These are phyloP conservation scores for Aradophagus sp. DNA, from an alignment of 1,140 invertebrate genomes.

Conservation along the genomic window DNA sequence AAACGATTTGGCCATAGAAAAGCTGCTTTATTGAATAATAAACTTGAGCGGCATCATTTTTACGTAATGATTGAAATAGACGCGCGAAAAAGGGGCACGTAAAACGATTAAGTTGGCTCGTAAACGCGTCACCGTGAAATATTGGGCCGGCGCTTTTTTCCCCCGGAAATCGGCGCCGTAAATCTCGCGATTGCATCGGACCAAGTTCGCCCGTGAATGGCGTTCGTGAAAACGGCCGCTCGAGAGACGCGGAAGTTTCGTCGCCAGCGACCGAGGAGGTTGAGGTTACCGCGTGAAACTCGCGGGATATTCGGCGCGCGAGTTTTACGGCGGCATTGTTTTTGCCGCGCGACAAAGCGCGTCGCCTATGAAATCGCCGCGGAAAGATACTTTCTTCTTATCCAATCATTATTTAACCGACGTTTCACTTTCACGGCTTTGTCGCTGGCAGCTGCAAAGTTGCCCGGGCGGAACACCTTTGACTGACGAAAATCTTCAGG, in stretches of 20 bases:
- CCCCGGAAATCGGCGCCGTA: too few relatives aligned
- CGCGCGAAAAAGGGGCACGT: constrained; percentile 1
- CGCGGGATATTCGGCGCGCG: constrained; percentile 16
- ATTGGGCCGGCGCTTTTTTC: too few relatives aligned
- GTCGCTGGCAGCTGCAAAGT: constrained; percentile 30
- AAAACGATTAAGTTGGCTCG: constrained; percentile 28
- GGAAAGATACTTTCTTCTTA: constrained; percentile 58
- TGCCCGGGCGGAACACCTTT: constrained; percentile 34
- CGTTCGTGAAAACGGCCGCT: constrained; percentile 26
- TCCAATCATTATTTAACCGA: constrained; percentile 59
- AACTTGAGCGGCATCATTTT: constrained; percentile 1
- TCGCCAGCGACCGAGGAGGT: not conserved
- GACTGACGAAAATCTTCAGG: constrained; percentile 19
- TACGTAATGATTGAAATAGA: not conserved
- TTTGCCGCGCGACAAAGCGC: constrained; percentile 41
- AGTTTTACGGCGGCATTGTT: constrained; percentile 31
- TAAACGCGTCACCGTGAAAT: too few relatives aligned
- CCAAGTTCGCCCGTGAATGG: constrained; percentile 20
- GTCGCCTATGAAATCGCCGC: constrained; percentile 27
- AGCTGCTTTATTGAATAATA: too few relatives aligned
- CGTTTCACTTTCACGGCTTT: constrained; percentile 56
- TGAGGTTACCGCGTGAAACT: constrained; percentile 37
- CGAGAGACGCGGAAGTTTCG: constrained; percentile 32
- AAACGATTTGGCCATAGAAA: too few relatives aligned
- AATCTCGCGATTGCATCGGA: constrained; percentile 4